Percentiles rank a stretch among this genome's conserved stretches.
These are phyloP conservation scores for Triops cancriformis DNA, from an alignment of 1,140 invertebrate species.

Conservation along the genomic window DNA sequence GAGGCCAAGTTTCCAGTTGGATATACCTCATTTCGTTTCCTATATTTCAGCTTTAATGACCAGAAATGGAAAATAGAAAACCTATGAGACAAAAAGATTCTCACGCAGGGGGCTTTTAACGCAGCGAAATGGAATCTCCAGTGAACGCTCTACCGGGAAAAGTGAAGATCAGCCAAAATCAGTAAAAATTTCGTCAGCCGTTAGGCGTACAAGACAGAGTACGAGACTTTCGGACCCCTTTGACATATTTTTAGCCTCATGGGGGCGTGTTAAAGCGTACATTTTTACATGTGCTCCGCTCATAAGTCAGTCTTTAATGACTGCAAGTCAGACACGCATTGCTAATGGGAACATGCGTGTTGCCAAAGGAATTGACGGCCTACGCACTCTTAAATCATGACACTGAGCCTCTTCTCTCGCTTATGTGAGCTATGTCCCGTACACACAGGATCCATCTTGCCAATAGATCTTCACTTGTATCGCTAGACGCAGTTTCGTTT, in stretches of 20 bases:
- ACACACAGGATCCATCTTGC: background rate
- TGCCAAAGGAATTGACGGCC: background rate
- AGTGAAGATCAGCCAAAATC: background rate
- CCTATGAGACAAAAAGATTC: background rate
- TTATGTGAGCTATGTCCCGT: background rate
- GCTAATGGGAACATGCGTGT: background rate
- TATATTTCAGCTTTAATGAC: background rate
- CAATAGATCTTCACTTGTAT: background rate
- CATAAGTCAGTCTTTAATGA: slow-evolving; percentile 3
- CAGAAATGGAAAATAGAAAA: background rate
- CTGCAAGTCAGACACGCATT: background rate
- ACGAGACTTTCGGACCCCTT: background rate
- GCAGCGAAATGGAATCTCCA: background rate
- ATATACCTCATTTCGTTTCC: background rate
- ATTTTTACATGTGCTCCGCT: background rate
- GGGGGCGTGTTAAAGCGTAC: background rate
- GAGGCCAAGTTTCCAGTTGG: background rate
- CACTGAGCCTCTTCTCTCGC: background rate
- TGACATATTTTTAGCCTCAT: slow-evolving; percentile 8
- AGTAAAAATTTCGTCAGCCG: slow-evolving; percentile 1
- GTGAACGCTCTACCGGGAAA: background rate
- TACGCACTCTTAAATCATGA: background rate
- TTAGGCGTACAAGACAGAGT: background rate
- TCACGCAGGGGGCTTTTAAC: background rate
- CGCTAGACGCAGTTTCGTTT: background rate